Conservation (phyloP, 2,888 invertebrate genomes). For the Nephrotoma guestfalica region DNA sequence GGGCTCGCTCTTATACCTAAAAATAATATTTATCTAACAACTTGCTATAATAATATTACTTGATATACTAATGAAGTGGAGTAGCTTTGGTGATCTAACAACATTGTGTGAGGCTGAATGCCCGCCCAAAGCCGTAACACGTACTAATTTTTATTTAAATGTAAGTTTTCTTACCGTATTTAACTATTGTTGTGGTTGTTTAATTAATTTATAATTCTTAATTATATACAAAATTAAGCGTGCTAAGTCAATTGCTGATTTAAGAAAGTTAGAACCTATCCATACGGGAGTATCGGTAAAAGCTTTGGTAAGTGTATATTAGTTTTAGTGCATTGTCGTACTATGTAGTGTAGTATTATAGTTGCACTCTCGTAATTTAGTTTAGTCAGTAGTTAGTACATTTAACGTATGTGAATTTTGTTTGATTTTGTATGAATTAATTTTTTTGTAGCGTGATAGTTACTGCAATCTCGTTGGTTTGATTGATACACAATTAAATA, state of each 20-base stretch:
- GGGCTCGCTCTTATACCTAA: background rate
- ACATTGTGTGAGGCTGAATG: conserved; percentile 10
- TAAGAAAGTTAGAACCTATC: conserved; percentile 12
- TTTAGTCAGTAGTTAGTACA: background rate
- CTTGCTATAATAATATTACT: background rate
- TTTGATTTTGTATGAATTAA: background rate
- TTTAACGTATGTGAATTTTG: background rate
- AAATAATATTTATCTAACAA: background rate
- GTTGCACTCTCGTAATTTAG: background rate
- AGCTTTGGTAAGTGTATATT: conserved; percentile 39
- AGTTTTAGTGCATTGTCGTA: background rate
- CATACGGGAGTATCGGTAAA: conserved; percentile 42
- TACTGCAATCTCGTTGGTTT: conserved; percentile 21
- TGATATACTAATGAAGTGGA: conserved; percentile 12
- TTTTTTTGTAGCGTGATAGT: conserved; percentile 21
- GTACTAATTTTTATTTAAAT: conserved; percentile 10
- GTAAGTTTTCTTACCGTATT: conserved; percentile 10
- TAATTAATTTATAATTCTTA: background rate
- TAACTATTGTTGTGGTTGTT: background rate
- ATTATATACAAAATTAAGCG: conserved; percentile 10
- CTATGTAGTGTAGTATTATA: background rate
- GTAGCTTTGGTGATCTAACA: conserved; percentile 17
- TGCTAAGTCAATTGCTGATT: conserved; percentile 17
- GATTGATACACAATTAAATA: conserved; percentile 11
- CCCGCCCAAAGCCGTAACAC: background rate